A percentile compares a stretch with the other conserved stretches of the same genome.
These are phyloP conservation scores for Neopelma chrysocephalum DNA, from an alignment of 2,797 vertebrate genomes.

Conservation along the genomic window DNA sequence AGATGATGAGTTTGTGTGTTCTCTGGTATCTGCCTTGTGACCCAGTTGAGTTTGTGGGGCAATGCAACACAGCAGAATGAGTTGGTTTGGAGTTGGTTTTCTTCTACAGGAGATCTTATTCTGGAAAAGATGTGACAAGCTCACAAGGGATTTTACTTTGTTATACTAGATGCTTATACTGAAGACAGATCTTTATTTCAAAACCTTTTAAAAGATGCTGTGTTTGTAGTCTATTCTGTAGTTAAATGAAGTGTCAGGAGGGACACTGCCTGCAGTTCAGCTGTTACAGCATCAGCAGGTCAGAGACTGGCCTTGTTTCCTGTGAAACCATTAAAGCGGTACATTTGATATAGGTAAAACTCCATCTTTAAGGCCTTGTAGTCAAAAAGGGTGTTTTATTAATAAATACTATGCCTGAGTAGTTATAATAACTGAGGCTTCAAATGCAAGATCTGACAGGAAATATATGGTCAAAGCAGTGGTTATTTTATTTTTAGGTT, in stretches of 20 bases:
- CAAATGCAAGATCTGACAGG: not conserved
- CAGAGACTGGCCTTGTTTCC: not conserved
- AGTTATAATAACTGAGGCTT: not conserved
- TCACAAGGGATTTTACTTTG: not conserved
- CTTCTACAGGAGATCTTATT: not conserved
- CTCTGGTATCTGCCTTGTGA: constrained; percentile 1
- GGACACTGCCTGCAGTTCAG: not conserved
- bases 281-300: not conserved
- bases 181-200: not conserved
- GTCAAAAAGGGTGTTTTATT: not conserved
- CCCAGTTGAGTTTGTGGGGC: not conserved
- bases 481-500: constrained; percentile 11
- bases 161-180: not conserved
- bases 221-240: not conserved
- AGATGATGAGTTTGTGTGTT: not conserved
- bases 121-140: not conserved
- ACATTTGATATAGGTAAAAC: not conserved
- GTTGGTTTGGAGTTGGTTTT: not conserved
- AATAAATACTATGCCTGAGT: not conserved
- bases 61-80: not conserved
- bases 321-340: not conserved
- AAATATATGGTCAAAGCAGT: not conserved
- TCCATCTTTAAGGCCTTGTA: not conserved
- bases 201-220: not conserved
- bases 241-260: not conserved